A percentile compares a stretch with the other conserved stretches of the same genome.
Conservation (phyloP, 2,888 invertebrate genomes). For the Lithophane semibrunnea region DNA sequence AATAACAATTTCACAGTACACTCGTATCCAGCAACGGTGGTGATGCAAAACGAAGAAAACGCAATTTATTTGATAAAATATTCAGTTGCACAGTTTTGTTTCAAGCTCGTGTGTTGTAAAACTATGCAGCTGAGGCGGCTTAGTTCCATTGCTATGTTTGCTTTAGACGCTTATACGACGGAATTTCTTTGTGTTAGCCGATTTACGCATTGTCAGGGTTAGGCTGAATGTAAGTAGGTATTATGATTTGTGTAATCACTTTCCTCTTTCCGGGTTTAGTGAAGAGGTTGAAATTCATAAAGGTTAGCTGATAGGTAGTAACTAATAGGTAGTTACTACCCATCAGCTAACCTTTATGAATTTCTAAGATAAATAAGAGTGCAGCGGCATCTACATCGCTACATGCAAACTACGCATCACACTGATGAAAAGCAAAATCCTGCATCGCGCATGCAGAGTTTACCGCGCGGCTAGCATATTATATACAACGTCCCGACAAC, state of each 20-base stretch:
- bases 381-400: no score
- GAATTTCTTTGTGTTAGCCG: conserved; percentile 11
- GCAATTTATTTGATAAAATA: conserved; percentile 81
- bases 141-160: conserved; percentile 49
- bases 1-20: conserved; percentile 49
- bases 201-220: not conserved
- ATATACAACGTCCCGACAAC: no score
- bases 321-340: no score
- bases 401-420: no score
- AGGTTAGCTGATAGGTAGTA: not conserved
- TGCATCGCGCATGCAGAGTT: no score
- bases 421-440: no score
- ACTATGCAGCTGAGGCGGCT: conserved; percentile 63
- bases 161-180: conserved; percentile 11
- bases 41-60: conserved; percentile 73
- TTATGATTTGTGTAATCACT: conserved; percentile 3
- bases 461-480: no score
- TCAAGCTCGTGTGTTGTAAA: conserved; percentile 66
- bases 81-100: conserved; percentile 78
- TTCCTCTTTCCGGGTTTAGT: conserved; percentile 55
- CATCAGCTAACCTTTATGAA: no score
- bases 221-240: not conserved
- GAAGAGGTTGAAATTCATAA: conserved; percentile 15
- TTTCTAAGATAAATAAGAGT: no score
- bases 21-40: conserved; percentile 49